A percentile compares a stretch with the other conserved stretches of the same genome.
These are phyloP conservation scores for Eilema caniola DNA, from an alignment of 2,888 invertebrate species.

Conservation along the genomic window DNA sequence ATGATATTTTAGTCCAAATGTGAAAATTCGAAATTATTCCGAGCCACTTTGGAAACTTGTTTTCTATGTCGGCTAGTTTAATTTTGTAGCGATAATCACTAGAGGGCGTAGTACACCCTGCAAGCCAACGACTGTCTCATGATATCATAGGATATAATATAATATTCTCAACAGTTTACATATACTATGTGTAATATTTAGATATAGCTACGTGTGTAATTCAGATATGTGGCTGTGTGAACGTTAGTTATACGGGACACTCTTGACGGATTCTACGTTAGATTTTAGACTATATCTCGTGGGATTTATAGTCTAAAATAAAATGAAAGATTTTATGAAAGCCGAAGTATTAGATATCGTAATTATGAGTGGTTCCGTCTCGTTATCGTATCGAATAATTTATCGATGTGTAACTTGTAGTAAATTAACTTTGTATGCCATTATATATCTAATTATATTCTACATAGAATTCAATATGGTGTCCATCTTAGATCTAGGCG, in stretches of 20 bases:
- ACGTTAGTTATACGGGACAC: slow-evolving; percentile 22
- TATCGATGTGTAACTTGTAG: slow-evolving; percentile 38
- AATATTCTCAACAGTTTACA: slow-evolving; percentile 59
- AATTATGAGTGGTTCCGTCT: slow-evolving; percentile 25
- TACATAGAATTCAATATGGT: slow-evolving; percentile 20
- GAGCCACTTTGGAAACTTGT: slow-evolving; percentile 68
- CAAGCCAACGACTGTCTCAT: slow-evolving; percentile 64
- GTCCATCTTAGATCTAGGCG: slow-evolving; percentile 25
- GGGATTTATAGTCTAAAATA: slow-evolving; percentile 24
- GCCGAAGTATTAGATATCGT: slow-evolving; percentile 6
- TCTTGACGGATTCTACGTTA: slow-evolving; percentile 18
- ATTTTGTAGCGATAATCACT: slow-evolving; percentile 44
- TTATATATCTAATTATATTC: slow-evolving; percentile 25
- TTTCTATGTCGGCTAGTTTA: slow-evolving; percentile 59
- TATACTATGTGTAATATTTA: slow-evolving; percentile 57
- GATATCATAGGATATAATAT: slow-evolving; percentile 60
- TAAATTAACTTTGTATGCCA: slow-evolving; percentile 20
- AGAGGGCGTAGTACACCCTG: slow-evolving; percentile 43
- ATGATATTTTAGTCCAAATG: slow-evolving; percentile 37
- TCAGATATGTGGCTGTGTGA: slow-evolving; percentile 48
- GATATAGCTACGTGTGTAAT: slow-evolving; percentile 55
- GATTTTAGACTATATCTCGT: slow-evolving; percentile 25
- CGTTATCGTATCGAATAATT: slow-evolving; percentile 27
- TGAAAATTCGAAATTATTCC: slow-evolving; percentile 62
- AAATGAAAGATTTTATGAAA: slow-evolving; percentile 26